Evolutionary conservation across 1,140 invertebrate species (phyloP), one percentile per base, ranked within the genome.

Genomic region (Laupala kohalensis): DNA sequence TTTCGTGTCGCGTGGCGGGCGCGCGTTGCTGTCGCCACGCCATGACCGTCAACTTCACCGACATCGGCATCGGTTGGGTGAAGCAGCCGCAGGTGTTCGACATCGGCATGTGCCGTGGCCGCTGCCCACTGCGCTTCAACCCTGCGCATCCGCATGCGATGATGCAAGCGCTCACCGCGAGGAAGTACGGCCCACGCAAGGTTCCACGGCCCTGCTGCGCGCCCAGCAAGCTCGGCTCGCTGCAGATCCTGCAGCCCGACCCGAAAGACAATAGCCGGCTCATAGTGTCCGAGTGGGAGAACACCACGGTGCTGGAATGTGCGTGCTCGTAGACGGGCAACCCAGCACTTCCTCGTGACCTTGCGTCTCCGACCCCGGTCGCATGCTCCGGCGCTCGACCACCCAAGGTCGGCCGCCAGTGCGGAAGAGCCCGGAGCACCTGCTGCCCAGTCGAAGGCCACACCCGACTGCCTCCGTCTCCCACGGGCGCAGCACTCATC

Each of bases 301-400:
- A 91, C 74, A 90, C 90, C 83, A 83, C 85, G 74, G 89, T 91
- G 23, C 75, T 86, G 26, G 89, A 91, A 77, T 92, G 90, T 78
- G 88, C 88, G 67, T 92, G 90, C 79, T 88, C 88, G 67, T 91
- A 84, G 81, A 28, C 3, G n/a, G 30, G 30, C 30, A 15, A 37
- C 30, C 6, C 30, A 15, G 15, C 30, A 15, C 30, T n/a, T n/a
- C n/a, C n/a, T n/a, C n/a, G n/a, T n/a, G n/a, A n/a, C n/a, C n/a
- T n/a, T n/a, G n/a, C n/a, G n/a, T n/a, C n/a, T n/a, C n/a, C n/a
- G n/a, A n/a, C n/a, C n/a, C n/a, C n/a, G n/a, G n/a, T n/a, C n/a
- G n/a, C n/a, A n/a, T n/a, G n/a, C n/a, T n/a, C n/a, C n/a, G n/a
- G n/a, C n/a, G n/a, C n/a, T n/a, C n/a, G n/a, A n/a, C n/a, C n/a